Conservation (phyloP, 2,888 invertebrate genomes). For the Drosophila eohydei region DNA sequence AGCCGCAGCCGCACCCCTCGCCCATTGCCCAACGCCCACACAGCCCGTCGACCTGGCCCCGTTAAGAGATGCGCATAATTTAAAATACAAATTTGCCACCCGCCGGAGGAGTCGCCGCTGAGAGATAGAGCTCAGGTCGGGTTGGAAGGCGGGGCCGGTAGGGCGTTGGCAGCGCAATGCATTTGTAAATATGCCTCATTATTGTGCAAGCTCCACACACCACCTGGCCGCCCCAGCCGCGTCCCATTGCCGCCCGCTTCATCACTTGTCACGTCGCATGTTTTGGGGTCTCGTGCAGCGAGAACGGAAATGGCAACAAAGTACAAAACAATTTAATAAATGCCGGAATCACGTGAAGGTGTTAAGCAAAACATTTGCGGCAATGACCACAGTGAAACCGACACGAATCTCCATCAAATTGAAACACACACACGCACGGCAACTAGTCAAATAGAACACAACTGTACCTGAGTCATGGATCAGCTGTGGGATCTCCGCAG, state of each 20-base stretch:
- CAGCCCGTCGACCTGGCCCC: constrained; percentile 11
- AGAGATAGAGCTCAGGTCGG: constrained; percentile 6
- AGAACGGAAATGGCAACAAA: constrained; percentile 76
- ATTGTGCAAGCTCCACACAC: constrained; percentile 46
- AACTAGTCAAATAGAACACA: constrained; percentile 6
- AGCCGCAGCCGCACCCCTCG: not conserved
- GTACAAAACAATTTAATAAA: constrained; percentile 80
- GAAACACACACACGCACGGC: constrained; percentile 20
- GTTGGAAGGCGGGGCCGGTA: not conserved
- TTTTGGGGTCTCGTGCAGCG: constrained; percentile 66
- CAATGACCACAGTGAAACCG: constrained; percentile 50
- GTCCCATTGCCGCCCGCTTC: constrained; percentile 3
- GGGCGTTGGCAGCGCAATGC: constrained; percentile 43
- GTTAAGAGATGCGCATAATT: constrained; percentile 74
- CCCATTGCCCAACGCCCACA: not conserved
- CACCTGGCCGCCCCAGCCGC: not conserved
- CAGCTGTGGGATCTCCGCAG: no score
- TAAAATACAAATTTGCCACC: constrained; percentile 74
- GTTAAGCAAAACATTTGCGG: constrained; percentile 75
- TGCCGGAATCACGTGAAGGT: constrained; percentile 81
- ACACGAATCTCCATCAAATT: constrained; percentile 49
- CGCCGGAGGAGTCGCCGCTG: constrained; percentile 12
- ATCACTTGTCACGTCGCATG: constrained; percentile 75
- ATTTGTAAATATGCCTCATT: constrained; percentile 76
- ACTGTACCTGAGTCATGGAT: constrained; percentile 11